These are phyloP conservation scores for Caenorhabditis drosophilae DNA, from an alignment of 2,888 invertebrate species.

Conservation along the genomic window DNA sequence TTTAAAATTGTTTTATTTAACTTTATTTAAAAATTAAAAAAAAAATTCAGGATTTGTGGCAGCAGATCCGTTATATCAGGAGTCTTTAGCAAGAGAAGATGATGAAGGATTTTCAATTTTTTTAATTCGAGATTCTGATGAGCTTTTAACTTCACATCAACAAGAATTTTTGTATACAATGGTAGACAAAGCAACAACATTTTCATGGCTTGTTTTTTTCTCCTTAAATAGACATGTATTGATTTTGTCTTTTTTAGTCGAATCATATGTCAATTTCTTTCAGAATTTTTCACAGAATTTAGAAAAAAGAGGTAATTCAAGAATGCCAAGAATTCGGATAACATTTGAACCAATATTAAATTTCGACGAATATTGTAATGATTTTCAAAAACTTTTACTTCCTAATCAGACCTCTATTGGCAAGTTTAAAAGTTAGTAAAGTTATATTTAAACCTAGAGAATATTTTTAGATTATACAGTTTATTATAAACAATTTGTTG, in stretches of 20 bases:
- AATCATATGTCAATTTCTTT: background rate
- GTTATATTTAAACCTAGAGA: too few relatives aligned
- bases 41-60: constrained; percentile 16
- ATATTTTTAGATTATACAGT: too few relatives aligned
- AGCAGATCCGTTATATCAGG: constrained; percentile 26
- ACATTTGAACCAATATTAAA: constrained; percentile 15
- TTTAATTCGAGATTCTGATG: constrained; percentile 30
- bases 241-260: background rate
- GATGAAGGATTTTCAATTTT: constrained; percentile 20
- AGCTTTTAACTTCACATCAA: constrained; percentile 24
- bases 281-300: constrained; percentile 27
- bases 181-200: constrained; percentile 29
- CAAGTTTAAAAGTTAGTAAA: too few relatives aligned
- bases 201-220: constrained; percentile 36
- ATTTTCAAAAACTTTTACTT: constrained; percentile 14
- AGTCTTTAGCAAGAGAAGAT: constrained; percentile 21
- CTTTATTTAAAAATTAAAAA: background rate
- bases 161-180: constrained; percentile 37
- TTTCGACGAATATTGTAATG: constrained; percentile 19
- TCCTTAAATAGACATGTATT: constrained; percentile 20
- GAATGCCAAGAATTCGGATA: constrained; percentile 28
- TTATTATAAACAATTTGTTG: too few relatives aligned
- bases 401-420: too few relatives aligned
- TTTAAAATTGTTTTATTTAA: background rate
- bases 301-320: constrained; percentile 28